Percentiles rank a stretch among this genome's conserved stretches.
phyloP scores from a whole-genome alignment of 2,797 vertebrate genomes.

The Cossypha polioptera region DNA sequence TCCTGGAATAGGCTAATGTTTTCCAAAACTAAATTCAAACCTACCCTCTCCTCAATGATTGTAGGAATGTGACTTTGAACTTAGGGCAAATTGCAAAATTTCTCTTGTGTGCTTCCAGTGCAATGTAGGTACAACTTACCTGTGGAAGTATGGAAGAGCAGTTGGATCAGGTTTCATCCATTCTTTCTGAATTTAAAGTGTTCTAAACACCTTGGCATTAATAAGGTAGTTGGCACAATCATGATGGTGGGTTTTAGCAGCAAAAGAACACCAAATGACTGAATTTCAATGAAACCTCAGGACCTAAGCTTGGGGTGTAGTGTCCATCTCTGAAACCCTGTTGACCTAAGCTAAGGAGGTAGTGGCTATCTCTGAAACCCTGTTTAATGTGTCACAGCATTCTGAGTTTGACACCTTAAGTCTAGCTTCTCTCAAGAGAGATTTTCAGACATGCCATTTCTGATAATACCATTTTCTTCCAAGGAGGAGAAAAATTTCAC shows the following conservation, averaged over 20 bases:
- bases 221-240: not conserved
- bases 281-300: fast-evolving
- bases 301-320: too few species aligned
- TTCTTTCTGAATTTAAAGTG: not conserved
- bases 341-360: not conserved
- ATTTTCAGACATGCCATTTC: not conserved
- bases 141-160: not conserved
- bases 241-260: not conserved
- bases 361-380: not conserved
- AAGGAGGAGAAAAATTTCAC: not conserved
- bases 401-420: not conserved
- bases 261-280: not conserved
- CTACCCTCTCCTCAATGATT: not conserved
- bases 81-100: not conserved
- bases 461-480: not conserved
- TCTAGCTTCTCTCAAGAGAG: not conserved
- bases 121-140: not conserved
- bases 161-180: not conserved
- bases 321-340: too few species aligned
- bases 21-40: not conserved
- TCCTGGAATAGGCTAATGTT: not conserved
- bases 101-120: not conserved
- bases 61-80: not conserved
- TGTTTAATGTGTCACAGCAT: not conserved
- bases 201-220: not conserved